phyloP scores from a whole-genome alignment of 2,888 invertebrate species.

The Nomada flava region DNA sequence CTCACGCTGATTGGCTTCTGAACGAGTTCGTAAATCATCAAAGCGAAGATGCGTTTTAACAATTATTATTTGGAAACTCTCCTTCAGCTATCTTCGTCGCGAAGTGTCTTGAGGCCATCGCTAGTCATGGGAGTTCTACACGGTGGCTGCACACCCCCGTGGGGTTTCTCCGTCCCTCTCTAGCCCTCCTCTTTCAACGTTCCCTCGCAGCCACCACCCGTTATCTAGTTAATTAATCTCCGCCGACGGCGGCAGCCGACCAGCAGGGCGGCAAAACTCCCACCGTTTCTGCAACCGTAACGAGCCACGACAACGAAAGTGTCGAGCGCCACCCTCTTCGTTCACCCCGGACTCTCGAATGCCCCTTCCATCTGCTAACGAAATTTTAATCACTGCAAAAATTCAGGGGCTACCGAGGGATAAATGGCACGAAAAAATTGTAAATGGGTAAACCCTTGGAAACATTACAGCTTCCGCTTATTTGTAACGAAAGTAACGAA shows the following conservation, averaged over 20 bases:
- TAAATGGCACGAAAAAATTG: too few species aligned
- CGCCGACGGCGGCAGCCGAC: conserved; percentile 75
- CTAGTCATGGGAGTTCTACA: conserved; percentile 37
- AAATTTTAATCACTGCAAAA: conserved; percentile 63
- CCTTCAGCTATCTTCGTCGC: not conserved
- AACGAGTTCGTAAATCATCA: too few species aligned
- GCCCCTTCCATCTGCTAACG: conserved; percentile 7
- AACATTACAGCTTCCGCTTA: too few species aligned
- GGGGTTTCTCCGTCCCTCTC: conserved; percentile 16
- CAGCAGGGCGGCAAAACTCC: conserved; percentile 74
- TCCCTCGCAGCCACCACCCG: conserved; percentile 66
- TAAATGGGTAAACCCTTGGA: too few species aligned
- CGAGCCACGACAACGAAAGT: conserved; percentile 75
- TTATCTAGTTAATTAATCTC: conserved; percentile 84
- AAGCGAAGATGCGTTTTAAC: too few species aligned
- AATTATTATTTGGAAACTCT: not conserved
- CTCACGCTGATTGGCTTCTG: too few species aligned
- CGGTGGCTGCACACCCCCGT: conserved; percentile 29
- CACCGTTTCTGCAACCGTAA: conserved; percentile 70
- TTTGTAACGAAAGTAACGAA: too few species aligned
- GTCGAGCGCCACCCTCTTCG: conserved; percentile 59
- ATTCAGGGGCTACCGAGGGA: not conserved
- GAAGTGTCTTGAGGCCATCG: conserved; percentile 20
- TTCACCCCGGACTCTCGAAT: conserved; percentile 22
- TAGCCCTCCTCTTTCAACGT: conserved; percentile 45